A percentile compares a stretch with the other conserved stretches of the same genome.
Conservation (phyloP, 2,113 vertebrate species). For the Apteryx owenii region DNA sequence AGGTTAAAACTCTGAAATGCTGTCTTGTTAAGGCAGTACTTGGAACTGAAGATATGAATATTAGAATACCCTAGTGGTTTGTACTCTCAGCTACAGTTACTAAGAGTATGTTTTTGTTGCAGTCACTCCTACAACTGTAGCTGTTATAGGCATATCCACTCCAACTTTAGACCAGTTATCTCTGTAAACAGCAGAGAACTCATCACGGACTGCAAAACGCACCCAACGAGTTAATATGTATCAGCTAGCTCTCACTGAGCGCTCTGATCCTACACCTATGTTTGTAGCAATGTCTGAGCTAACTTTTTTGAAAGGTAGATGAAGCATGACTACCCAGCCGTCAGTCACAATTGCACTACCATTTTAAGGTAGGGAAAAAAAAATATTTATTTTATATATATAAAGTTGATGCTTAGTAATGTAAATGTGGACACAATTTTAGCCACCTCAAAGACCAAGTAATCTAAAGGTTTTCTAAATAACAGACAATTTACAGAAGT, state of each 20-base stretch:
- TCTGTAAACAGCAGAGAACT: not conserved
- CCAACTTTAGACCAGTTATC: not conserved
- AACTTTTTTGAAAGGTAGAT: not conserved
- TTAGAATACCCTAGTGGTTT: not conserved
- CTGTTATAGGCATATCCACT: not conserved
- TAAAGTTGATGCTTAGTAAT: not conserved
- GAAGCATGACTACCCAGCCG: not conserved
- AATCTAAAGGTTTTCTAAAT: not conserved
- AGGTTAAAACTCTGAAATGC: not conserved
- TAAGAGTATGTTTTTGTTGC: not conserved
- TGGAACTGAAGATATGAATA: not conserved
- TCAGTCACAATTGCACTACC: not conserved
- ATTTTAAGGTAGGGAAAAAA: not conserved
- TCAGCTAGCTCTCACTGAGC: not conserved
- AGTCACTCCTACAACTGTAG: not conserved
- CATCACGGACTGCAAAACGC: too few relatives aligned
- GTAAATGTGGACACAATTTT: not conserved
- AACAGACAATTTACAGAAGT: not conserved
- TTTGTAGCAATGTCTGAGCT: not conserved
- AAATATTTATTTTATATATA: not conserved
- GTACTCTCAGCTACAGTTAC: not conserved
- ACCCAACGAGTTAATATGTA: not conserved
- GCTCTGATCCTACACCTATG: too few relatives aligned
- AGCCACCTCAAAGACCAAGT: not conserved
- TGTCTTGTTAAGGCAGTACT: not conserved